Base-by-base conservation (phyloP, 2,888 invertebrate species). In the Coelopa pilipes region DNA sequence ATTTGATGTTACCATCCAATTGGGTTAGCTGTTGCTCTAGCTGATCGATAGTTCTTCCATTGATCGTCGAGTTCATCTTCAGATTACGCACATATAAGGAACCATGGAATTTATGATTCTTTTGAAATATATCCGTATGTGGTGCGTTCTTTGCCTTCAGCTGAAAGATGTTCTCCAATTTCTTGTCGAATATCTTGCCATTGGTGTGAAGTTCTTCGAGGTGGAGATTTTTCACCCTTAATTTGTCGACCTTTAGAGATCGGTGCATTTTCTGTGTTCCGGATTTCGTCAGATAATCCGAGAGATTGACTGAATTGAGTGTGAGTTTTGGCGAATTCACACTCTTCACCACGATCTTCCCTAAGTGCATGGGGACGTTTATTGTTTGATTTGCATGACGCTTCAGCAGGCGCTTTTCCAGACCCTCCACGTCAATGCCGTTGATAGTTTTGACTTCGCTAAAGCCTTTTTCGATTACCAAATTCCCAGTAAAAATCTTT, bases 331-430 rank as follows among this genome's bases (percentile, higher is more conserved):
- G 49, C 24, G 47, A 62, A 15, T 47, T 50, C 15, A 72, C 17
- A 21, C 71, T 71, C 65, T 80, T 77, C 1, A 77, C 81, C 17
- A 77, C 78, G 45, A 89, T 77, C 76, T 83, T 83, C 10, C 85
- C 82, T 63, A 90, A 80, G 70, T 84, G 81, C 74, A 89, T 84
- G 34, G 86, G 87, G 46, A 88, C 89, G 1, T 73, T 83, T 17
- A 90, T 83, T 9, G 83, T 85, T 82, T 90, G 90, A 79, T 89
- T 87, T 10, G 85, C 88, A 74, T 82, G 80, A 45, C 83, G 86
- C 9, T 83, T 86, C 19, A 90, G 81, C 66, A 89, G 79, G 50
- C 83, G 85, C 15, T 82, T 80, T 49, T 89, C 85, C 19, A 90
- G 81, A 21, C 86, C 79, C 5, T 84, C 82, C 50, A 90, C 77